Evolutionary conservation across 2,113 vertebrate species (phyloP).

Genomic region (Etia nguti): DNA sequence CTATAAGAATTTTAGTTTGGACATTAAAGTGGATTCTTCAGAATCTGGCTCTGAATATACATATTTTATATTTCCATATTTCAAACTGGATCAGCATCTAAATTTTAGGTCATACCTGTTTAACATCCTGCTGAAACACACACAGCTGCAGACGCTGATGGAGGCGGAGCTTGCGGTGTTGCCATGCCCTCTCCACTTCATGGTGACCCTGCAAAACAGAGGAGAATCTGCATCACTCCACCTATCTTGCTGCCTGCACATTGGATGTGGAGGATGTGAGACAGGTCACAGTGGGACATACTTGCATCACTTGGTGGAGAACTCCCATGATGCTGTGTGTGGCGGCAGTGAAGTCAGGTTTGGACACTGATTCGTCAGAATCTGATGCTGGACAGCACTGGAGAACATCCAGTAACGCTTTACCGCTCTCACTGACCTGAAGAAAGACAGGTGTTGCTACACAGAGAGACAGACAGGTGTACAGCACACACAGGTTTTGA

Average conservation of each 20-base stretch:
- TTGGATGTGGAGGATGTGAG: background rate
- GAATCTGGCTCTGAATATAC: background rate
- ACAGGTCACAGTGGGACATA: background rate
- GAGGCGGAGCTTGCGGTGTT: constrained; percentile 92
- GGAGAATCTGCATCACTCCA: background rate
- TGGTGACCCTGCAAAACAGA: constrained; percentile 67
- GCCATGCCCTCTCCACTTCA: constrained; percentile 91
- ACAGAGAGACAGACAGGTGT: background rate
- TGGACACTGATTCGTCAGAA: constrained; percentile 5
- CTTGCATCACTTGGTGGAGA: constrained; percentile 84
- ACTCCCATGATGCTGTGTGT: constrained; percentile 90
- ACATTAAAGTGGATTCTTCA: background rate
- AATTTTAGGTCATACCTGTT: constrained; percentile 79
- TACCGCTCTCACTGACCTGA: constrained; percentile 75
- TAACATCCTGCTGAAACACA: constrained; percentile 96
- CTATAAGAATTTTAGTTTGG: background rate
- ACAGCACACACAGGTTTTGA: background rate
- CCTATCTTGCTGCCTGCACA: background rate
- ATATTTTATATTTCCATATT: no score
- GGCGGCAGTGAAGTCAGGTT: constrained; percentile 49
- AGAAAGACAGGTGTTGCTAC: background rate
- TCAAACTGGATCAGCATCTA: background rate
- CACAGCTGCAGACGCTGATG: constrained; percentile 97
- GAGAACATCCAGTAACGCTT: constrained; percentile 70
- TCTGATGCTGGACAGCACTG: constrained; percentile 46